phyloP scores from a whole-genome alignment of 1,140 invertebrate species.

The Sitodiplosis mosellana region DNA sequence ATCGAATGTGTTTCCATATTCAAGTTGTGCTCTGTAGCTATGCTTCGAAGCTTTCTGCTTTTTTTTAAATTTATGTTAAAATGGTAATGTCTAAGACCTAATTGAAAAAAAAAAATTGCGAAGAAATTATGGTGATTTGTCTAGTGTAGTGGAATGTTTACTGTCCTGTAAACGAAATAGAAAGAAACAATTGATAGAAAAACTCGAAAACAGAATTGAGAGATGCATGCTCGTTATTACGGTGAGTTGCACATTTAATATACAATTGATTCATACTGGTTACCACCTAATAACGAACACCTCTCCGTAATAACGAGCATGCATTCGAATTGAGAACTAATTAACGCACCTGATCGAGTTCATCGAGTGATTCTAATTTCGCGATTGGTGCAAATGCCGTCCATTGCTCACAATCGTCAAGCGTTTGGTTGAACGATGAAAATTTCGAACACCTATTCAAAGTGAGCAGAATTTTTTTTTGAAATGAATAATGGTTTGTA shows the following conservation, averaged over 20 bases:
- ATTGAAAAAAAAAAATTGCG: background rate
- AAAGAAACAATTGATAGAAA: background rate
- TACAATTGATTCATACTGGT: background rate
- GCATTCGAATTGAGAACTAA: background rate
- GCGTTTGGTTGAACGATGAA: conserved; percentile 7
- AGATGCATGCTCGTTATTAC: background rate
- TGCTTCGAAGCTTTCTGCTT: too few species aligned
- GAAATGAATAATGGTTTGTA: background rate
- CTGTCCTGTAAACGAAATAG: conserved; percentile 2
- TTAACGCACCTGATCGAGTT: conserved; percentile 31
- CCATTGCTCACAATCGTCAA: conserved; percentile 6
- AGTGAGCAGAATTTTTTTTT: background rate
- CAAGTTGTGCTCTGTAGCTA: too few species aligned
- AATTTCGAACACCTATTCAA: conserved; percentile 7
- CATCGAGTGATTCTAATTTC: conserved; percentile 42
- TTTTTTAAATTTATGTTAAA: too few species aligned
- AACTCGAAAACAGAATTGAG: background rate
- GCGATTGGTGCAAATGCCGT: conserved; percentile 34
- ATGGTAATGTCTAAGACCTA: background rate
- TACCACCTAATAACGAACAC: background rate
- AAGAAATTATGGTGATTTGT: conserved; percentile 1
- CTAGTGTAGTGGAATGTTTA: conserved; percentile 3
- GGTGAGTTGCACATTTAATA: too few species aligned
- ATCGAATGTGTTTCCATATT: too few species aligned
- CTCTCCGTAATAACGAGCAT: background rate